Conservation (phyloP, 2,797 vertebrate genomes). For the Meriones psammophilus region DNA sequence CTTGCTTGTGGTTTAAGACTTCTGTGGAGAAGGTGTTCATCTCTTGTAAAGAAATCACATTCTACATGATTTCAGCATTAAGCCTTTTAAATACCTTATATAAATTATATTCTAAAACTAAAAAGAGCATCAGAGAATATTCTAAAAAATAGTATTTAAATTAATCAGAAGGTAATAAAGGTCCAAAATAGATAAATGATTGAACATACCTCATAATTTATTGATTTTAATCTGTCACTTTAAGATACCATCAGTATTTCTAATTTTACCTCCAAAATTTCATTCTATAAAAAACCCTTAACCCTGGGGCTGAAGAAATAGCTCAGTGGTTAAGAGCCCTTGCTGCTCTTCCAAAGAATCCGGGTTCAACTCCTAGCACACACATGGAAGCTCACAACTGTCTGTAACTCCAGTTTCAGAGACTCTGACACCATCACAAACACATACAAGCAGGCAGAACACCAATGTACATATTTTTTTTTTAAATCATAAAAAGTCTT, state of each 20-base stretch:
- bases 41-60: conserved; percentile 83
- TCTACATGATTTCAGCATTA: conserved; percentile 84
- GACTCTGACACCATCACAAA: no score
- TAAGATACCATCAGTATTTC: conserved; percentile 72
- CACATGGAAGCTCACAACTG: no score
- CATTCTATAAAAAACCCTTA: conserved; percentile 61
- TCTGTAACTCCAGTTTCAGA: no score
- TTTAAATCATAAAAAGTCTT: neutral
- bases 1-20: conserved; percentile 75
- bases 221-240: conserved; percentile 2
- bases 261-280: conserved; percentile 76
- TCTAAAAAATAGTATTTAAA: conserved; percentile 66
- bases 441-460: no score
- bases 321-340: no score
- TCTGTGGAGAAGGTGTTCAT: conserved; percentile 82
- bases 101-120: conserved; percentile 84
- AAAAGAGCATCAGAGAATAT: conserved; percentile 72
- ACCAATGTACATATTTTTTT: no score
- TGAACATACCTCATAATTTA: conserved; percentile 72
- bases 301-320: no score
- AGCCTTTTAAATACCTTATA: conserved; percentile 80
- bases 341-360: no score
- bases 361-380: no score
- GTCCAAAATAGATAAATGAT: conserved; percentile 51
- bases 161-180: conserved; percentile 28